Conservation (phyloP, 2,888 invertebrate genomes). For the Clepsis dumicolana region DNA sequence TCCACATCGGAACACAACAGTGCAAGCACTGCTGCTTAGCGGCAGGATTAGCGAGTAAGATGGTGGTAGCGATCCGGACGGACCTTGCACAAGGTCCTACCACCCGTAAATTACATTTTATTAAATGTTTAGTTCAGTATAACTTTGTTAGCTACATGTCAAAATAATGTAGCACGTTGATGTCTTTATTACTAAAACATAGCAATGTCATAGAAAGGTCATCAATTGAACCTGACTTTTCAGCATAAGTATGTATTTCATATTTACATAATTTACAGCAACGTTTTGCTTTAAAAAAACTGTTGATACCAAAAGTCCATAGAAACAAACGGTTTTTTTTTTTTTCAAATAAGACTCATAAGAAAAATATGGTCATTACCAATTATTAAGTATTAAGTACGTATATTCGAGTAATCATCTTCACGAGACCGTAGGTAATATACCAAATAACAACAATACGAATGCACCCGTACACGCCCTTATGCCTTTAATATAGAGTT, state of each 20-base stretch:
- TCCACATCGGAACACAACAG: too few species aligned
- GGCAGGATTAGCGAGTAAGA: too few species aligned
- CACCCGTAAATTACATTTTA: too few species aligned
- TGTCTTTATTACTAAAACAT: not conserved
- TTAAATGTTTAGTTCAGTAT: too few species aligned
- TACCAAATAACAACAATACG: not conserved
- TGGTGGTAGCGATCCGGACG: too few species aligned
- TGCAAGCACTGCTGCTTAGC: too few species aligned
- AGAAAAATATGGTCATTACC: not conserved
- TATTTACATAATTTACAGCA: too few species aligned
- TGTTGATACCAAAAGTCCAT: not conserved
- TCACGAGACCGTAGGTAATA: not conserved
- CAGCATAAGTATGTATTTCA: not conserved
- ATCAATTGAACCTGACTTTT: not conserved
- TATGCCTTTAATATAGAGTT: not conserved
- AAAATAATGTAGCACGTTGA: conserved; percentile 4
- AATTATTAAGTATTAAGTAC: not conserved
- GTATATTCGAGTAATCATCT: not conserved
- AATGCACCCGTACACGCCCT: not conserved
- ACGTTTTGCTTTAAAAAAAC: too few species aligned
- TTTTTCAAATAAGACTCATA: not conserved
- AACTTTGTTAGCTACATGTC: not conserved
- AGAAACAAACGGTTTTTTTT: too few species aligned
- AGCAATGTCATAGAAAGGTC: not conserved
- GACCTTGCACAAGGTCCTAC: too few species aligned